A percentile compares a stretch with the other conserved stretches of the same genome.
Conservation (phyloP, 2,797 vertebrate genomes). For the Poeciliopsis paucimaculata region DNA sequence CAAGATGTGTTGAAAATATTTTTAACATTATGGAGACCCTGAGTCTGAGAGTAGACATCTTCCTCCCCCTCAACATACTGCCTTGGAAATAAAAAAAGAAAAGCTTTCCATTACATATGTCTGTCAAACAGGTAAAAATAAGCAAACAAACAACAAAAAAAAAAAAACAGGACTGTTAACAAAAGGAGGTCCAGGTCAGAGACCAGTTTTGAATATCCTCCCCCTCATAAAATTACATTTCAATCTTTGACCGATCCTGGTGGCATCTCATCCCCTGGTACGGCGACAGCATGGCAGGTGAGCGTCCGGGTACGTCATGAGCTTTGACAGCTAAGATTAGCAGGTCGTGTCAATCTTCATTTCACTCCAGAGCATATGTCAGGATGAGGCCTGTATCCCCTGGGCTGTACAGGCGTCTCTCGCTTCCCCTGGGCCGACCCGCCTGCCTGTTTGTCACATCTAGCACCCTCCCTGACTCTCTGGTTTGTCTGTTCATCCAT, state of each 20-base stretch:
- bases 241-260: constrained; percentile 71
- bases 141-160: background rate
- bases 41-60: constrained; percentile 19
- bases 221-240: constrained; percentile 55
- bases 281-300: constrained; percentile 67
- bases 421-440: constrained; percentile 59
- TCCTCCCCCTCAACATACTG: constrained; percentile 62
- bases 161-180: constrained; percentile 24
- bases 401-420: constrained; percentile 62
- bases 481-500: constrained; percentile 67
- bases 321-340: constrained; percentile 79
- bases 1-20: constrained; percentile 61
- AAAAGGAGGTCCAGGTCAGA: constrained; percentile 35
- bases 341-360: constrained; percentile 77
- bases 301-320: constrained; percentile 65
- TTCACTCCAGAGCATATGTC: constrained; percentile 80
- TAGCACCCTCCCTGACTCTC: constrained; percentile 57
- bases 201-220: constrained; percentile 42
- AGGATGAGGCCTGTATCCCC: constrained; percentile 69
- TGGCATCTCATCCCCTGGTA: constrained; percentile 67
- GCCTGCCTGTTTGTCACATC: constrained; percentile 71
- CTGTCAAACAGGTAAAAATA: constrained; percentile 7
- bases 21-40: constrained; percentile 55
- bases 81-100: constrained; percentile 11
- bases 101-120: background rate